Base-by-base conservation (phyloP, 2,113 vertebrate species). In the Ptychochromis oligacanthus region DNA sequence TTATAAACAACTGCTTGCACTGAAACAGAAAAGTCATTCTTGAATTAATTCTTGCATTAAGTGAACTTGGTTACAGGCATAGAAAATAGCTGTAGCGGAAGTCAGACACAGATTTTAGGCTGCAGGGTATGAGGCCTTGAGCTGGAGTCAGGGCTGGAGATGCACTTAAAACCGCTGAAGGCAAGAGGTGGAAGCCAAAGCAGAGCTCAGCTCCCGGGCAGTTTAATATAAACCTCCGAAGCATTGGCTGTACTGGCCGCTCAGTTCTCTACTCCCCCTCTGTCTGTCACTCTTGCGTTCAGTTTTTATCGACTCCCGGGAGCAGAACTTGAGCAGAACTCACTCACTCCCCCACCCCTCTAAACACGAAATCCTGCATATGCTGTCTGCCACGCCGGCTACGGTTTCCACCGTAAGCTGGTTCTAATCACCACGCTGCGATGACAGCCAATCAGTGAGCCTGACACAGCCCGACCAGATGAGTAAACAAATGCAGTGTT, bases 401-500 rank as follows among this genome's bases (percentile, higher is more conserved):
- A 31, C 8, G 20, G 31, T 28, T 40, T 13, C 24, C 13, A 4
- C 54, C 6, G 4, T 1, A 14, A 40, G 11, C 26, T 3, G 6
- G 38, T 70, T 40, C 26, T 9, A 36, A 62, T 38, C 55, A 77
- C 24, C 18, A 1, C 24, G 7, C 38, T 13, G 20, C 9, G 22
- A 55, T n/a, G 18, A 64, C 67, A 38, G 46, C 57, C 62, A 46
- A 40, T 76, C 83, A 62, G 24, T 7, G 26, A 28, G 36, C 6
- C 54, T 15, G 14, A 40, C 22, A 3, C 49, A 60, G 4, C 74
- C 4, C 20, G 18, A 36, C 28, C 76, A 76, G 60, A 75, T 18
- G 28, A 75, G 56, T 56, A 72, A 82, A 86, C 76, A 58, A 79
- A 72, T 22, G 12, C 22, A n/a, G 38, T 34, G 54, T 79, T 82